These are phyloP conservation scores for Brachionichthys hirsutus DNA, from an alignment of 2,113 vertebrate species.

Conservation along the genomic window DNA sequence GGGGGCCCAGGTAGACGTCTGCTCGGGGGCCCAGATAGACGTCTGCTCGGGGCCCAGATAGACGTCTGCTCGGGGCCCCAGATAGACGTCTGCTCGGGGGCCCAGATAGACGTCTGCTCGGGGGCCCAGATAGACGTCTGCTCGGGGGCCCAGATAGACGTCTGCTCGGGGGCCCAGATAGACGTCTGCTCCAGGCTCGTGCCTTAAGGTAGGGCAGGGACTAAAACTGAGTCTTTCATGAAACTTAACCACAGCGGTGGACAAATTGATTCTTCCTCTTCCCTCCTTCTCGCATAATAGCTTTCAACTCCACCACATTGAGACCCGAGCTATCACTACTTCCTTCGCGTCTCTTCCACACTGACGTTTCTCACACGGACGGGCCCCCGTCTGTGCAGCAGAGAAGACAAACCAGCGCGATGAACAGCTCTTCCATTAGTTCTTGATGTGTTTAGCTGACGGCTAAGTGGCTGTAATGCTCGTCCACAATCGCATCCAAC, in stretches of 20 bases:
- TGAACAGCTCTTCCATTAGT: slow-evolving; percentile 25
- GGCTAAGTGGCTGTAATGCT: background rate
- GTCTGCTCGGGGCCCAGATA: slow-evolving; percentile 44
- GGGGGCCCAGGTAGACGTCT: slow-evolving; percentile 39
- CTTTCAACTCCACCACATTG: slow-evolving; percentile 9
- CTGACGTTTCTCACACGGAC: slow-evolving; percentile 31
- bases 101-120: slow-evolving; percentile 46
- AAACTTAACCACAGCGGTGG: slow-evolving; percentile 5
- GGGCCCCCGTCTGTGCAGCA: slow-evolving; percentile 9
- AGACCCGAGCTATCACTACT: slow-evolving; percentile 23
- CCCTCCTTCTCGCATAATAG: slow-evolving; percentile 25
- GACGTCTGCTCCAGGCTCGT: slow-evolving; percentile 44
- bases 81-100: slow-evolving; percentile 42
- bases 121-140: slow-evolving; percentile 45
- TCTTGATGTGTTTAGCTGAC: slow-evolving; percentile 6
- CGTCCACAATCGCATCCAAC: slow-evolving; percentile 20
- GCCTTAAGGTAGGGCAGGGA: slow-evolving; percentile 11
- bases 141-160: slow-evolving; percentile 33
- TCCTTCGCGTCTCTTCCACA: slow-evolving; percentile 28
- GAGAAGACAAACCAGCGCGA: slow-evolving; percentile 17
- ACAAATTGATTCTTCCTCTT: slow-evolving; percentile 19
- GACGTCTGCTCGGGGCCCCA: slow-evolving; percentile 37
- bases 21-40: slow-evolving; percentile 40
- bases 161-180: slow-evolving; percentile 44
- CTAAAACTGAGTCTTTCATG: background rate